Evolutionary conservation across 2,113 vertebrate genomes (phyloP), one percentile per base, ranked within the genome.

Genomic region (Cnemophilus loriae): DNA sequence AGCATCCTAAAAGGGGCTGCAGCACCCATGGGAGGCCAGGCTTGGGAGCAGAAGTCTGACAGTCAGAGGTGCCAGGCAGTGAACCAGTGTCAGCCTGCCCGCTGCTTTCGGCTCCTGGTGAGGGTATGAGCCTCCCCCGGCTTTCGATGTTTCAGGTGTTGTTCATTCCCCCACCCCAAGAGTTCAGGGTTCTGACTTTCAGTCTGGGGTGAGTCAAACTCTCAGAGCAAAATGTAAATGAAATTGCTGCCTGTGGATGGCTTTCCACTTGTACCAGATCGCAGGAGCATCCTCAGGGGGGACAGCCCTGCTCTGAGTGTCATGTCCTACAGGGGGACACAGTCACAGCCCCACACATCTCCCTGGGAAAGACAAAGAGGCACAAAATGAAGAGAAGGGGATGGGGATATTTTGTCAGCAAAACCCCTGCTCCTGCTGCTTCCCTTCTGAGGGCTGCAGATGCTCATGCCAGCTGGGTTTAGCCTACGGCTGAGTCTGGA

Each of bases 81-180:
- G 75, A 53, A 1, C 10, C 1, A 0, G 13, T 15, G 33, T 11
- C 35, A 56, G 33, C 47, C 22, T 32, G 73, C 35, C 42, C 11
- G 0, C 20, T 22, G 46, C 77, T 52, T 18, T 41, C 1, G 1
- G 49, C 73, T 47, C 42, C 44, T 0, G 0, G 10, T 1, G 15
- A 0, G 7, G 32, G 44, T n/a, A 10, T 20, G 4, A 57, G 3
- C 55, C 60, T 55, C 67, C 37, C 27, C 22, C 1, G 0, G 39
- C 14, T 79, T 64, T 63, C 0, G 0, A 23, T 39, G 44, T 55
- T 47, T 84, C n/a, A 19, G 46, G 37, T 84, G 83, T 73, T 10
- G 2, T 27, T 63, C 3, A 1, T 44, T 47, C 23, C 35, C 17
- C 16, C 5, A 0, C 16, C 3, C 41, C 42, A 19, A 15, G 26